Conservation (phyloP, 2,797 vertebrate genomes). For the Tapera naevia region DNA sequence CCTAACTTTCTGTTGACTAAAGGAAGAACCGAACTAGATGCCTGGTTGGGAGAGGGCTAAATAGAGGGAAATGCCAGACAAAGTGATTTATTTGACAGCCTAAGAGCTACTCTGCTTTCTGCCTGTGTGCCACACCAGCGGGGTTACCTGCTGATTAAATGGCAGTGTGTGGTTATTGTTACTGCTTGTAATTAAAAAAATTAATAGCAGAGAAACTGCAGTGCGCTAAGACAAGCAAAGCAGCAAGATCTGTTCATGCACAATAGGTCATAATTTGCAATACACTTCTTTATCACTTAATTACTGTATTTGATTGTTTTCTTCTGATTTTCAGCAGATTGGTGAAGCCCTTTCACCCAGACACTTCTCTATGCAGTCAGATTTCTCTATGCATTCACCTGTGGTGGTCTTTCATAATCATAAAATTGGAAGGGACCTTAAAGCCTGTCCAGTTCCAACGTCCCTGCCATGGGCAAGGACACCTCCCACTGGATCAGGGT, state of each 20-base stretch:
- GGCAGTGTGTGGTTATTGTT: background rate
- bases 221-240: background rate
- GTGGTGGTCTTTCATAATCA: background rate
- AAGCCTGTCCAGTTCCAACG: no score
- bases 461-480: no score
- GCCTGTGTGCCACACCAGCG: fast-evolving
- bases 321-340: background rate
- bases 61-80: background rate
- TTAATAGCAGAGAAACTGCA: background rate
- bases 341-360: background rate
- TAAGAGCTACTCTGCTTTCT: background rate
- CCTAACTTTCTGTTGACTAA: background rate
- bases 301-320: background rate
- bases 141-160: background rate
- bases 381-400: background rate
- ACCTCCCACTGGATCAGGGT: no score
- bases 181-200: background rate
- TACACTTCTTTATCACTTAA: background rate
- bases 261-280: background rate
- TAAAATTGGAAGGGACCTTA: no score
- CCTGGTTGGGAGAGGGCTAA: background rate
- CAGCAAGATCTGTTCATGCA: background rate
- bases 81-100: background rate
- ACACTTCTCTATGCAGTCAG: background rate
- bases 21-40: background rate